Conservation (phyloP, 2,888 invertebrate species). For the Smittia sp. region DNA sequence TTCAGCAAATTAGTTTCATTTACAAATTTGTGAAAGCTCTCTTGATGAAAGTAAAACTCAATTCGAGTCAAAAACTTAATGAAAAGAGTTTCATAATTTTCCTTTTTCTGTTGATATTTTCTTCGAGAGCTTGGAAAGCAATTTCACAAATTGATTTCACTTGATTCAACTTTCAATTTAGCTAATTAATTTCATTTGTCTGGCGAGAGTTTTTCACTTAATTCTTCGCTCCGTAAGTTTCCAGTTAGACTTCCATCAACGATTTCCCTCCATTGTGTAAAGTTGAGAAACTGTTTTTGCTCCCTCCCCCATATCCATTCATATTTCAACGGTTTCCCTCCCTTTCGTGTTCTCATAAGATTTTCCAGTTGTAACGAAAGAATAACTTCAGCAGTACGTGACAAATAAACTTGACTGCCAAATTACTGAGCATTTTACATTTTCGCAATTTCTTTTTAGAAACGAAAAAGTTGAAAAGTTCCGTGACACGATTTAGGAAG, state of each 20-base stretch:
- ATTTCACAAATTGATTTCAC: constrained; percentile 5
- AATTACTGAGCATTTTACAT: constrained; percentile 11
- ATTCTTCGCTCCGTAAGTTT: not conserved
- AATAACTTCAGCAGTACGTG: not conserved
- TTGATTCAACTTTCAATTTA: constrained; percentile 28
- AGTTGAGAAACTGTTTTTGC: too few species aligned
- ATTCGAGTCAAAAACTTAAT: not conserved
- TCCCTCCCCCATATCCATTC: too few species aligned
- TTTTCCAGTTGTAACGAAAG: not conserved
- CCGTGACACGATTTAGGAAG: not conserved
- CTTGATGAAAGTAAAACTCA: not conserved
- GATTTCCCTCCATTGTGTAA: not conserved
- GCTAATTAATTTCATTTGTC: constrained; percentile 38
- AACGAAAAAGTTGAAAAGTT: not conserved
- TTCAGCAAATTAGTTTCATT: too few species aligned
- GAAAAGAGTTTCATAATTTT: not conserved
- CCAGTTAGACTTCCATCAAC: not conserved
- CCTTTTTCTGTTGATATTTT: not conserved
- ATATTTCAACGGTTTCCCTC: too few species aligned
- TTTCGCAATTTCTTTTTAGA: not conserved
- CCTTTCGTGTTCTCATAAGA: not conserved
- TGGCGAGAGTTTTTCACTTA: not conserved
- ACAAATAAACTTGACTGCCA: not conserved
- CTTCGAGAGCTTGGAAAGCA: not conserved
- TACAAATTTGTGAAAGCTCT: not conserved